Conservation (phyloP, 2,113 vertebrate genomes). For the Irena cyanogastra region DNA sequence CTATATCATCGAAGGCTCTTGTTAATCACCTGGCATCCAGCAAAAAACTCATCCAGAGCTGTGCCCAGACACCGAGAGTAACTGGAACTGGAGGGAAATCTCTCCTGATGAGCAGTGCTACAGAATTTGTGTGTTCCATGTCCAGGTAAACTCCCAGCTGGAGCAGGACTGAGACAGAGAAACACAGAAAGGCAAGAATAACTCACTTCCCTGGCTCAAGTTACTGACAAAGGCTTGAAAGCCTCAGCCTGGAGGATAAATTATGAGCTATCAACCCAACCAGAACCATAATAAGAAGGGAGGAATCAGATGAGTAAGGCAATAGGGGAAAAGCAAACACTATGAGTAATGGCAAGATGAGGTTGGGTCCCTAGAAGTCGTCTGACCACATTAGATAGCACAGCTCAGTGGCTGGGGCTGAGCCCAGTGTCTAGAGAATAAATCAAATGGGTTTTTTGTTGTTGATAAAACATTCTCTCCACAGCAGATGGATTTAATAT, state of each 20-base stretch:
- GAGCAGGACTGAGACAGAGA: slow-evolving; percentile 17
- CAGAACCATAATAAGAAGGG: slow-evolving; percentile 58
- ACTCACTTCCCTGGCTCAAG: slow-evolving; percentile 53
- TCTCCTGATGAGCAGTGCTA: not conserved
- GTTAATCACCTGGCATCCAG: not conserved
- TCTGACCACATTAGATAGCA: slow-evolving; percentile 70
- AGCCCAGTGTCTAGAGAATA: slow-evolving; percentile 57
- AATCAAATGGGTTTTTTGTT: slow-evolving; percentile 54
- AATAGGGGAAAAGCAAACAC: slow-evolving; percentile 58
- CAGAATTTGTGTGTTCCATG: not conserved
- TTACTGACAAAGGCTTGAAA: slow-evolving; percentile 62
- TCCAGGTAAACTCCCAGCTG: not conserved
- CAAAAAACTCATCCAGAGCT: not conserved
- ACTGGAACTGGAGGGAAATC: not conserved
- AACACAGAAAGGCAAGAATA: slow-evolving; percentile 52
- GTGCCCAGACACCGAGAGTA: not conserved
- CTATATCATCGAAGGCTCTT: not conserved
- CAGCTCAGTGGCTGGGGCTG: slow-evolving; percentile 32
- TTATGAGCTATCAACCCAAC: slow-evolving; percentile 63
- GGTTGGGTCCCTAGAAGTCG: slow-evolving; percentile 62
- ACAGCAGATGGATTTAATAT: slow-evolving; percentile 64
- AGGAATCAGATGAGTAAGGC: slow-evolving; percentile 66
- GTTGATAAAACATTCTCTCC: slow-evolving; percentile 66
- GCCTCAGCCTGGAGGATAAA: slow-evolving; percentile 46
- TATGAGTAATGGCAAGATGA: slow-evolving; percentile 62